Evolutionary conservation across 2,797 vertebrate species (phyloP), one percentile per base, ranked within the genome.

Genomic region (Chaetodon trifasciatus): DNA sequence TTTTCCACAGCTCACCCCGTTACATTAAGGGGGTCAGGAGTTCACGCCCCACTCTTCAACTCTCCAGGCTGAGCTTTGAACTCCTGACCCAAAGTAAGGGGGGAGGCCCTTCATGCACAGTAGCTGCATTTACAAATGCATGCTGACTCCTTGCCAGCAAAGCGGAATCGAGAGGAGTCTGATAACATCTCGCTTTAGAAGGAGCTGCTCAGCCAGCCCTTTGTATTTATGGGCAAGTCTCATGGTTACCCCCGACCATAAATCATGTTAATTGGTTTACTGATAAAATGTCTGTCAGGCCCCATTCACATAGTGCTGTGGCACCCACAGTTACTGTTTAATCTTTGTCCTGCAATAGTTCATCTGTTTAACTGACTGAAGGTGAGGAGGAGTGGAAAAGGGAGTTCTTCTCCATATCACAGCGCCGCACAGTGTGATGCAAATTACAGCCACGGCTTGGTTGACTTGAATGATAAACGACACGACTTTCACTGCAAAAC

Each of bases 251-350:
- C 81, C 88, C 71, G 24, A 86, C 91, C 94, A 94, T 95, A 95
- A 95, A 95, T 96, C 93, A 95, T 93, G 92, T 93, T 95, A 94
- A 95, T 94, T 95, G 93, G 92, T 92, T 94, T 89, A 93, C 93
- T 93, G 93, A 95, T 95, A 94, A 94, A 94, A 92, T 87, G 92
- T 91, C 91, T 92, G 91, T 92, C 91, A 93, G 86, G 83, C 70
- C 64, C 90, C 82, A 84, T 93, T 93, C 91, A 89, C 88, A 88
- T 74, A 81, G 87, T 80, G 79, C 89, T 84, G 79, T 86, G 86
- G 86, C 88, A 88, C 86, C 84, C 86, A 77, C 85, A 89, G 91
- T 93, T 94, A 92, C 92, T 90, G 91, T 94, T 94, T 93, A 92
- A 94, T 94, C 92, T 89, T 76, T 83, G 85, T 90, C 85, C 88